Percentiles rank a stretch among this genome's conserved stretches.
These are phyloP conservation scores for Kryptopterus vitreolus DNA, from an alignment of 2,797 vertebrate species.

Conservation along the genomic window DNA sequence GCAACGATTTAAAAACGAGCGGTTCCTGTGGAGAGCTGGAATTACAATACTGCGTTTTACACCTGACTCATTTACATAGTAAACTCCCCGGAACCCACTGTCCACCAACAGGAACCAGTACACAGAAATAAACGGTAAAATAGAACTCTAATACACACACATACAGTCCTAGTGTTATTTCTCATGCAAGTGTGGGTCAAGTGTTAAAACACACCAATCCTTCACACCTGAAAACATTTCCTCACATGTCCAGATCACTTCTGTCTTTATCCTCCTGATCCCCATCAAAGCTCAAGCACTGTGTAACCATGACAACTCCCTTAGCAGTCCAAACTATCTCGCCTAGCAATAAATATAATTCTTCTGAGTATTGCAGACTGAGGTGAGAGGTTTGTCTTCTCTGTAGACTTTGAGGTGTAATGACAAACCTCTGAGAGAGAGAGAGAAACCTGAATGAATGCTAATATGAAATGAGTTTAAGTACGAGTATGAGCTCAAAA, in stretches of 20 bases:
- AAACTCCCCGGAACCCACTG: conserved; percentile 41
- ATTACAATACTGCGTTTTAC: conserved; percentile 22
- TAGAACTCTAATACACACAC: conserved; percentile 21
- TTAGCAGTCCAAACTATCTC: neutral
- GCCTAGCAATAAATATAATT: neutral
- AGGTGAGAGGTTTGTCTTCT: neutral
- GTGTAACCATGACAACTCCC: neutral
- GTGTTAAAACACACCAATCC: conserved; percentile 60
- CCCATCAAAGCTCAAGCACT: no score
- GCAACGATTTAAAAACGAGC: neutral
- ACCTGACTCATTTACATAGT: conserved; percentile 45
- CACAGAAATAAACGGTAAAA: conserved; percentile 27
- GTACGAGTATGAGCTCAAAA: neutral
- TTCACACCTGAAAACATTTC: conserved; percentile 26
- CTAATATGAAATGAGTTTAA: neutral
- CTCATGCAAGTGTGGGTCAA: conserved; percentile 50
- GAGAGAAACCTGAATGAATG: neutral
- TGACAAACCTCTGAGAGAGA: no score
- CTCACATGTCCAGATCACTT: neutral
- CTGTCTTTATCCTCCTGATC: neutral
- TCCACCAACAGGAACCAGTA: conserved; percentile 24
- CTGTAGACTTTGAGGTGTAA: neutral
- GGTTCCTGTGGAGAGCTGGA: conserved; percentile 18
- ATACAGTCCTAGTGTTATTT: conserved; percentile 23
- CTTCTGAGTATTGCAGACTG: neutral